Base-by-base conservation (phyloP, 2,888 invertebrate species). In the Hirtodrosophila histrioides region DNA sequence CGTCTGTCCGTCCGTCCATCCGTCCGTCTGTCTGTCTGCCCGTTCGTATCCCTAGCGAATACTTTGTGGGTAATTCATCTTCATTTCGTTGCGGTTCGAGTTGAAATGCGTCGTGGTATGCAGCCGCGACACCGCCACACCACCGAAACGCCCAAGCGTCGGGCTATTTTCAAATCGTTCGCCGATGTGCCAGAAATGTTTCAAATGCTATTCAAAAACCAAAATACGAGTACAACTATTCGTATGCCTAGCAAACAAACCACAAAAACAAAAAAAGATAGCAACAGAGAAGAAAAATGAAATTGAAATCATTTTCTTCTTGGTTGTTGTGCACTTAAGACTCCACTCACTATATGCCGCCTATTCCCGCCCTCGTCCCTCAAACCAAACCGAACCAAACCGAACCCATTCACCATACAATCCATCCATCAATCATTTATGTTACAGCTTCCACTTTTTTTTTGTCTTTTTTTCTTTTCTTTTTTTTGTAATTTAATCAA, bases 1-100 rank as follows among this genome's bases (percentile, higher is more conserved):
- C 35, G 35, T 41, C 31, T 4, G 10, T 44, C 40, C 6, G 29
- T 56, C 44, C 4, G 45, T 24, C 48, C 2, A 17, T 37, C 27
- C 36, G 27, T 12, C 41, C 24, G 39, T 49, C 33, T 11, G 41
- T 41, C 49, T 23, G 27, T 49, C 33, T 31, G 31, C 53, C 49
- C 24, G 54, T 51, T 57, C 49, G 68, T 48, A 69, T 74, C 72
- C 78, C 69, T 78, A 65, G 74, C 61, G 70, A 65, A 76, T 74
- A 67, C 63, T 61, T 77, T 63, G 71, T 69, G 75, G 86, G 89
- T 89, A 88, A 88, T 88, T 88, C 89, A 88, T 88, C 89, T 89
- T 88, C 83, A 89, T 88, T 88, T 88, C 89, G 86, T 86, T 88
- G 88, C 86, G 86, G 89, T 88, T 89, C 88, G 89, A 85, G 85